Evolutionary conservation across 2,888 invertebrate genomes (phyloP).

Genomic region (Melitaea athalia): DNA sequence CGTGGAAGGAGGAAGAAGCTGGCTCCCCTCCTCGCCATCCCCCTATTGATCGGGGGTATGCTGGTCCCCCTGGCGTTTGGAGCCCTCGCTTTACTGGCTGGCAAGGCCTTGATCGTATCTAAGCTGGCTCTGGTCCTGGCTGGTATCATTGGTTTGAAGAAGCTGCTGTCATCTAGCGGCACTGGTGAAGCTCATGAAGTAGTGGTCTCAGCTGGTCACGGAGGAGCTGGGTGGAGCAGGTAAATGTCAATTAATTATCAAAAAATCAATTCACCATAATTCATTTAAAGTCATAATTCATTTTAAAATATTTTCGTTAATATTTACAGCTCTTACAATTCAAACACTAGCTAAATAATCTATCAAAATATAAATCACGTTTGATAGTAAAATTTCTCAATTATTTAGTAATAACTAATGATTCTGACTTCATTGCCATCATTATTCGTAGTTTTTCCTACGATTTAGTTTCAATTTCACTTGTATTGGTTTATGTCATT

Average conservation of each 20-base stretch:
- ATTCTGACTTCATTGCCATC: no score
- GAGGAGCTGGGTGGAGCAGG: slow-evolving; percentile 88
- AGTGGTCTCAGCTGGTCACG: slow-evolving; percentile 86
- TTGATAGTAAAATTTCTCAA: no score
- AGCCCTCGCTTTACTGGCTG: slow-evolving; percentile 90
- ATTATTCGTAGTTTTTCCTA: no score
- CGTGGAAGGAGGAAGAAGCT: slow-evolving; percentile 88
- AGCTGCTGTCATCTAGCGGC: slow-evolving; percentile 86
- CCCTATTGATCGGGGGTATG: slow-evolving; percentile 90
- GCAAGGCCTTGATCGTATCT: slow-evolving; percentile 92
- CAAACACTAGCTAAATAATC: no score
- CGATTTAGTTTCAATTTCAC: no score
- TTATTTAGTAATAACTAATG: no score
- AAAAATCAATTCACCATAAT: no score
- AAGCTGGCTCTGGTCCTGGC: slow-evolving; percentile 91
- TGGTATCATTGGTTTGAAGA: slow-evolving; percentile 92
- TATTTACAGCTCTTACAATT: no score
- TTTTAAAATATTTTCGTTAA: no score
- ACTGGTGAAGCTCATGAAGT: slow-evolving; percentile 86
- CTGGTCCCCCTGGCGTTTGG: slow-evolving; percentile 92
- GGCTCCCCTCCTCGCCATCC: slow-evolving; percentile 88
- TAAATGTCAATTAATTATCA: slow-evolving; percentile 36
- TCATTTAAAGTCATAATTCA: no score
- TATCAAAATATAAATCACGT: no score
- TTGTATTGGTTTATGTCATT: no score